Percentiles rank a stretch among this genome's conserved stretches.
Conservation (phyloP, 2,888 invertebrate genomes). For the Branchellion lobata region DNA sequence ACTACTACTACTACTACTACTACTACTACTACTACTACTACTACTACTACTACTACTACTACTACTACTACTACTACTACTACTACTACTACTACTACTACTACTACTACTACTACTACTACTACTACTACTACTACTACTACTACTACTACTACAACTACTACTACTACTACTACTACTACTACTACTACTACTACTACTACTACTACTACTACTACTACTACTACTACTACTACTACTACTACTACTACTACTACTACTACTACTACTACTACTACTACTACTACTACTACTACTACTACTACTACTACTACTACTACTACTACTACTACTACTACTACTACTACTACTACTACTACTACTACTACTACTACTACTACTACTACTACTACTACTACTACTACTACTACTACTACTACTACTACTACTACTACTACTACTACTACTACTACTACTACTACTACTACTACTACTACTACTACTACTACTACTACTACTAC, state of each 20-base stretch:
- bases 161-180: conserved; percentile 30
- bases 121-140: conserved; percentile 23
- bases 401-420: conserved; percentile 15
- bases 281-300: conserved; percentile 18
- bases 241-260: conserved; percentile 9
- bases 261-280: conserved; percentile 19
- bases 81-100: conserved; percentile 18
- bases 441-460: conserved; percentile 25
- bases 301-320: conserved; percentile 26
- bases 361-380: conserved; percentile 13
- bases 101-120: conserved; percentile 14
- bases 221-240: conserved; percentile 26
- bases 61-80: not conserved
- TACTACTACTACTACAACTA: conserved; percentile 27
- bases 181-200: conserved; percentile 32
- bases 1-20: conserved; percentile 8
- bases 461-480: conserved; percentile 24
- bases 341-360: conserved; percentile 16
- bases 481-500: conserved; percentile 26
- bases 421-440: conserved; percentile 22
- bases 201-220: conserved; percentile 28
- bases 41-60: conserved; percentile 19
- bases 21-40: not conserved
- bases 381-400: conserved; percentile 24
- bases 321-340: conserved; percentile 15